phyloP scores from a whole-genome alignment of 2,113 vertebrate species.

The Chamaea fasciata region DNA sequence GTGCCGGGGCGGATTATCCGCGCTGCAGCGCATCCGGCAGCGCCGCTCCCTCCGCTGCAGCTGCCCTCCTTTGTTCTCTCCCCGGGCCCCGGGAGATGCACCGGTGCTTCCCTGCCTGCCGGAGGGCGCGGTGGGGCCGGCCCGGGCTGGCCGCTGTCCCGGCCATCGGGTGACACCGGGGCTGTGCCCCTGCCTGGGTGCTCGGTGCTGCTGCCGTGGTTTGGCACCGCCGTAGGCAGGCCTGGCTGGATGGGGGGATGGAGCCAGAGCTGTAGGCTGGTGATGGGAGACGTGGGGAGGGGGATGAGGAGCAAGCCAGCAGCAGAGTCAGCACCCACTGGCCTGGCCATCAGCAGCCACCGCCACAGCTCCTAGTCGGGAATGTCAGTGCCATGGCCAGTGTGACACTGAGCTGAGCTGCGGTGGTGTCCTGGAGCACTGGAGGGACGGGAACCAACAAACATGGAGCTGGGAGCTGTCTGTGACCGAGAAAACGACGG shows the following conservation, averaged over 20 bases:
- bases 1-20: neutral
- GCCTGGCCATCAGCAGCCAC: neutral
- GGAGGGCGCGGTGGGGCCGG: rapidly evolving
- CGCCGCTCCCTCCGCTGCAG: constrained; percentile 37
- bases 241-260: neutral
- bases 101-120: neutral
- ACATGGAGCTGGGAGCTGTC: neutral
- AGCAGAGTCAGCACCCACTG: rapidly evolving
- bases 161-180: neutral
- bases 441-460: neutral
- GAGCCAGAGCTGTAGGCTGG: neutral
- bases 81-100: neutral
- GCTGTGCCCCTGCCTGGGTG: neutral
- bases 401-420: rapidly evolving
- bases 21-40: constrained; percentile 19
- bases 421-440: neutral
- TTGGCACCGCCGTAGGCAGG: neutral
- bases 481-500: neutral
- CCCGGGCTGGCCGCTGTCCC: neutral
- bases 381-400: rapidly evolving
- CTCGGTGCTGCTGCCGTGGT: neutral
- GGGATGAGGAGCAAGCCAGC: neutral
- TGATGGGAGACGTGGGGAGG: neutral
- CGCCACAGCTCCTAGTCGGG: rapidly evolving
- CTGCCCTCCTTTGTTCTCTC: constrained; percentile 60